Evolutionary conservation across 2,113 vertebrate species (phyloP), one percentile per base, ranked within the genome.

Genomic region (Chlorodrepanis virens): DNA sequence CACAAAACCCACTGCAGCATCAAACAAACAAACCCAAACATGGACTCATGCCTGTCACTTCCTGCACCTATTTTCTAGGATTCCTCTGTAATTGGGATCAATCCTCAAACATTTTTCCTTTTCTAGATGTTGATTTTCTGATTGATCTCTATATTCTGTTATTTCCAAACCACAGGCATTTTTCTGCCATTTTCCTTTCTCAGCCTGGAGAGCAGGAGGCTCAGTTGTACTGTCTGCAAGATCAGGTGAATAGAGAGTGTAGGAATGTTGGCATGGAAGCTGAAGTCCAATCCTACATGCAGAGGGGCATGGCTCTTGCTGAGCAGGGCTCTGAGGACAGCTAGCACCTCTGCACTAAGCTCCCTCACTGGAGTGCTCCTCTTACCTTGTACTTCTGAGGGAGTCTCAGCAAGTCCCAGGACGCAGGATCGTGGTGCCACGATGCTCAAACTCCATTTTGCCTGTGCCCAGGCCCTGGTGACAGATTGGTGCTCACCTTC

Each of bases 401-500:
- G 35, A 50, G 53, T 37, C 53, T 63, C 69, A 40, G 49, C 1
- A 3, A 72, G 44, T 45, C 39, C 19, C 35, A 68, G 24, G 11
- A 12, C 64, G 39, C 79, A 37, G 35, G 35, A 54, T 39, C 0
- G 0, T 8, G 42, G 24, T 80, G 37, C 31, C 50, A 39, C 3
- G 1, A 8, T 6, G 2, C 39, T 79, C 63, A 61, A 57, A 33
- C n/a, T 5, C 40, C 9, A 1, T n/a, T 70, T 61, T 15, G 29
- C 39, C 84, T 24, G 25, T 68, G 25, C 53, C 6, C 2, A 25
- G 80, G 80, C 20, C 23, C 18, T 3, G 1, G 24, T 37, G 52
- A 54, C 0, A 1, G 8, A 9, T 3, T 4, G 0, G 18, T 60
- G n/a, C 44, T 72, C 44, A 28, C 53, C 25, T 54, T 31, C 29